A percentile compares a stretch with the other conserved stretches of the same genome.
phyloP scores from a whole-genome alignment of 2,888 invertebrate species.

The Loripinus fragilis region DNA sequence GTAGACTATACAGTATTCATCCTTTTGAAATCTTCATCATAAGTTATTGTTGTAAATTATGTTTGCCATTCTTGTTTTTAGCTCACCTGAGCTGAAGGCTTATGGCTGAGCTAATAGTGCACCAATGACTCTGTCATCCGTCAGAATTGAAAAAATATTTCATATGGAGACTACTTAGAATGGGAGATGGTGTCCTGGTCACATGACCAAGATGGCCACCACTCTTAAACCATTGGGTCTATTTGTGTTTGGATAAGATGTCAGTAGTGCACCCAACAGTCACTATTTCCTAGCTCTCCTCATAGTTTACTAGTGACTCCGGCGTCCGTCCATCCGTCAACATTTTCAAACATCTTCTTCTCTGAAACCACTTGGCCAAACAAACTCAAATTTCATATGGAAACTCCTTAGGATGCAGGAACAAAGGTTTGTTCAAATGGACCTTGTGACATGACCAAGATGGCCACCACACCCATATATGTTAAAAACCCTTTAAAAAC shows the following conservation, averaged over 20 bases:
- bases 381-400: neutral
- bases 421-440: neutral
- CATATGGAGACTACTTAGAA: neutral
- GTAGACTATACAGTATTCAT: too few species aligned
- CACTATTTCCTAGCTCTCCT: too few species aligned
- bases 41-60: too few species aligned
- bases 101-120: too few species aligned
- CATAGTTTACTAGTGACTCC: too few species aligned
- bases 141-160: neutral
- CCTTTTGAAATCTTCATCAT: too few species aligned
- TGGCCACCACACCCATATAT: neutral
- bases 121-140: too few species aligned
- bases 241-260: too few species aligned
- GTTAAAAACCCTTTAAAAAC: conserved; percentile 5
- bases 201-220: neutral
- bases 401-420: neutral
- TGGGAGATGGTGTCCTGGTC: neutral
- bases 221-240: too few species aligned
- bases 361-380: neutral
- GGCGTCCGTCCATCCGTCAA: neutral
- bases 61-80: too few species aligned
- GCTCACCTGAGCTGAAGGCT: neutral
- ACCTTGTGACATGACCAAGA: neutral
- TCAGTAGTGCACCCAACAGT: too few species aligned
- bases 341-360: conserved; percentile 3